phyloP scores from a whole-genome alignment of 2,113 vertebrate species.

The Pomatorhinus ruficollis region DNA sequence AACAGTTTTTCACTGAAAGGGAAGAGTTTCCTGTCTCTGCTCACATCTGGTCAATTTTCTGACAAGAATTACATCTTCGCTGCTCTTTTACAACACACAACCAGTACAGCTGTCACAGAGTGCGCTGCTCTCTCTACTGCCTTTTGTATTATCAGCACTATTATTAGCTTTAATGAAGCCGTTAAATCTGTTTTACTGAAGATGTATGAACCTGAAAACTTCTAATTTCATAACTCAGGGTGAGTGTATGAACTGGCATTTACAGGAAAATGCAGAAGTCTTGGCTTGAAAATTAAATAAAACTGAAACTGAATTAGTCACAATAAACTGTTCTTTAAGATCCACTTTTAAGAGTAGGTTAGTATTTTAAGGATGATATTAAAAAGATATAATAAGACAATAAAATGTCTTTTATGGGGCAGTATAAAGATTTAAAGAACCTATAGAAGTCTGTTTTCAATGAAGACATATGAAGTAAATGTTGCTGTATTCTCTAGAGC shows the following conservation, averaged over 20 bases:
- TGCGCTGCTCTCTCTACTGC: neutral
- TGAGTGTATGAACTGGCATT: neutral
- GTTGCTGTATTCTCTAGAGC: neutral
- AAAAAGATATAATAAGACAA: neutral
- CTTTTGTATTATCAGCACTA: neutral
- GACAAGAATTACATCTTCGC: neutral
- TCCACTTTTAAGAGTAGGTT: neutral
- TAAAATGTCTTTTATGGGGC: neutral
- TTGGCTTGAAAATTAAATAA: constrained; percentile 9
- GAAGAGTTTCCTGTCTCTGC: constrained; percentile 14
- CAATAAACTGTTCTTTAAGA: neutral
- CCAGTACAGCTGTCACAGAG: neutral
- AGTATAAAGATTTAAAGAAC: neutral
- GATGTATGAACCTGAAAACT: neutral
- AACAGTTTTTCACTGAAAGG: neutral
- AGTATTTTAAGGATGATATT: neutral
- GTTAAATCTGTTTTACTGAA: neutral
- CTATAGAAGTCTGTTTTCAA: neutral
- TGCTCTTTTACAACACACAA: neutral
- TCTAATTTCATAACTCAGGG: neutral
- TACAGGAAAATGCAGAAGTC: neutral
- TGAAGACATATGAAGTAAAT: neutral
- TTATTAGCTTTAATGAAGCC: neutral
- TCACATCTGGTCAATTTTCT: constrained; percentile 27
- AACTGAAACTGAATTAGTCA: neutral